A percentile compares a stretch with the other conserved stretches of the same genome.
phyloP scores from a whole-genome alignment of 2,113 vertebrate genomes.

The Callipepla squamata region DNA sequence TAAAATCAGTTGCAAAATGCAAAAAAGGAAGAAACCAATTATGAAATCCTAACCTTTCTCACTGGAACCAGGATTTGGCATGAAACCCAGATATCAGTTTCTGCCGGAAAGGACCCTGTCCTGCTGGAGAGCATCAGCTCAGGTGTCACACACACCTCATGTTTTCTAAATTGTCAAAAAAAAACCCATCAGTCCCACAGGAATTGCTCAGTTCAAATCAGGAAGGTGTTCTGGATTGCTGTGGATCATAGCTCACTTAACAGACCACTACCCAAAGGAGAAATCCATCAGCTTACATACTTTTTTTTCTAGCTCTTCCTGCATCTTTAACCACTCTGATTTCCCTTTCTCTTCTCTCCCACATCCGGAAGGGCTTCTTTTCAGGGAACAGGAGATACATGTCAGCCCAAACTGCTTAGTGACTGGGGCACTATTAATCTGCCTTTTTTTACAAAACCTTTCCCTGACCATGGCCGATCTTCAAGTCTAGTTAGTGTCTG shows the following conservation, averaged over 20 bases:
- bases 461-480: not conserved
- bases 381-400: not conserved
- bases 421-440: not conserved
- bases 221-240: not conserved
- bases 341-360: not conserved
- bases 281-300: not conserved
- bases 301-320: not conserved
- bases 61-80: not conserved
- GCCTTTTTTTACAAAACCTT: not conserved
- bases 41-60: not conserved
- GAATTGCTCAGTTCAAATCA: not conserved
- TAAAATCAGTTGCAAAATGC: not conserved
- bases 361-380: not conserved
- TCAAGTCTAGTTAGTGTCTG: not conserved
- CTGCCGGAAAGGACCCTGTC: not conserved
- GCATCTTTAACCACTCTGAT: not conserved
- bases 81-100: not conserved
- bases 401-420: not conserved
- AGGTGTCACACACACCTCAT: fast-evolving
- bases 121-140: not conserved
- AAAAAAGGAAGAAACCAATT: not conserved
- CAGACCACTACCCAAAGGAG: not conserved
- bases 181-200: not conserved
- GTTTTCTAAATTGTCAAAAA: not conserved
- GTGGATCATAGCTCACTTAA: not conserved